A percentile compares a stretch with the other conserved stretches of the same genome.
Evolutionary conservation across 2,888 invertebrate genomes (phyloP).

Genomic region (Lithophane ornitopus): DNA sequence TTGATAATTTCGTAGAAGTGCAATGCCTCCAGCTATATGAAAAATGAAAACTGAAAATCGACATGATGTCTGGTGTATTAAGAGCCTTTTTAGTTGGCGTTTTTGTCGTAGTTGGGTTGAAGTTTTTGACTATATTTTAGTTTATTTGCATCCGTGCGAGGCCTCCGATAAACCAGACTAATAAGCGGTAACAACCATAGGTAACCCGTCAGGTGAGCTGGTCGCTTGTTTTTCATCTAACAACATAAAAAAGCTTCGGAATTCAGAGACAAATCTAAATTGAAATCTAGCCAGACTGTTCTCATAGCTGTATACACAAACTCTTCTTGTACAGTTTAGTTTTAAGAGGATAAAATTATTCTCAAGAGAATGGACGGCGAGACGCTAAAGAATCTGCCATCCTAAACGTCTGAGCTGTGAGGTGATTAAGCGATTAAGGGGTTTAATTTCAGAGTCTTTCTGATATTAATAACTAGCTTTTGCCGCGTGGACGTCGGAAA

Average conservation of each 20-base stretch:
- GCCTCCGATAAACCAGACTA: not conserved
- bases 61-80: too few species aligned
- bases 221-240: not conserved
- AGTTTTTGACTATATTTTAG: too few species aligned
- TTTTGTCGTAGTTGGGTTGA: not conserved
- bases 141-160: too few species aligned
- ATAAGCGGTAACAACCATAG: not conserved
- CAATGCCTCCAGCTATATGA: too few species aligned
- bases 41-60: too few species aligned
- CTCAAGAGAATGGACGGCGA: not conserved
- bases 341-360: constrained; percentile 7
- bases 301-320: not conserved
- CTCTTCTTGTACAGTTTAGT: not conserved
- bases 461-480: not conserved
- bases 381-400: constrained; percentile 6
- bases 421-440: not conserved
- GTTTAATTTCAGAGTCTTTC: not conserved
- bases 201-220: not conserved
- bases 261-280: too few species aligned
- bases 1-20: too few species aligned
- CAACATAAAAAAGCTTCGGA: not conserved
- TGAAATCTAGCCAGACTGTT: too few species aligned
- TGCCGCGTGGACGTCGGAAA: too few species aligned
- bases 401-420: not conserved
- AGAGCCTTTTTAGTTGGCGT: too few species aligned